Evolutionary conservation across 2,888 invertebrate species (phyloP).

Genomic region (Drosophila monieri): DNA sequence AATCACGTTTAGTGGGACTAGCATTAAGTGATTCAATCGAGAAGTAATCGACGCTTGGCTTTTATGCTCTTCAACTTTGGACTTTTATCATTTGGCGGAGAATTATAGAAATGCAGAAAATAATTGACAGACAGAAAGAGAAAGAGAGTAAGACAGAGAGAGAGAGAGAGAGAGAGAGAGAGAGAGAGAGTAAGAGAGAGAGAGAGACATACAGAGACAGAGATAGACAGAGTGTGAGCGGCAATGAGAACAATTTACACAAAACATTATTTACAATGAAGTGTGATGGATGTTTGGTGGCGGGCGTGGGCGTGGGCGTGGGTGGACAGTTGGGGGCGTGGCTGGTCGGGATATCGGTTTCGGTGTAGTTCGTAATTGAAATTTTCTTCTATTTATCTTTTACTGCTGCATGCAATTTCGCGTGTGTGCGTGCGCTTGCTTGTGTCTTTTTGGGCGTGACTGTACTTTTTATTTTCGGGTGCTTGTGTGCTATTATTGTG

Average conservation of each 20-base stretch:
- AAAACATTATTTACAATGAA: constrained; percentile 70
- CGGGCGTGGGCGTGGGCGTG: constrained; percentile 3
- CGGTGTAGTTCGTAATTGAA: constrained; percentile 14
- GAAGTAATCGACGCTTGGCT: constrained; percentile 77
- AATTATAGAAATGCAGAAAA: constrained; percentile 11
- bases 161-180: constrained; percentile 30
- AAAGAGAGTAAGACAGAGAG: constrained; percentile 31
- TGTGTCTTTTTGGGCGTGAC: constrained; percentile 22
- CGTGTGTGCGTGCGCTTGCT: constrained; percentile 31
- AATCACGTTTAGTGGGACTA: constrained; percentile 68
- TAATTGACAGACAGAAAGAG: constrained; percentile 19
- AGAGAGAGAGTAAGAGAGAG: constrained; percentile 21
- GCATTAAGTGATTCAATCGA: constrained; percentile 61
- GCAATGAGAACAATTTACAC: constrained; percentile 53
- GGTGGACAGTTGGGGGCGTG: constrained; percentile 12
- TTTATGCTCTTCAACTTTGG: constrained; percentile 62
- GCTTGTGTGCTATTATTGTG: constrained; percentile 18
- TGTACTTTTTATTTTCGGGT: constrained; percentile 21
- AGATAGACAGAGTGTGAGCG: constrained; percentile 49
- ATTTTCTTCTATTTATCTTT: constrained; percentile 26
- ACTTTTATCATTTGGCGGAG: constrained; percentile 16
- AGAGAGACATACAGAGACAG: constrained; percentile 19
- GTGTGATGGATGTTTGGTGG: constrained; percentile 43
- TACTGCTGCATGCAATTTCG: constrained; percentile 60
- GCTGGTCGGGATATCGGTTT: constrained; percentile 30